These are phyloP conservation scores for Galerucella calmariensis DNA, from an alignment of 2,888 invertebrate species.

Conservation along the genomic window DNA sequence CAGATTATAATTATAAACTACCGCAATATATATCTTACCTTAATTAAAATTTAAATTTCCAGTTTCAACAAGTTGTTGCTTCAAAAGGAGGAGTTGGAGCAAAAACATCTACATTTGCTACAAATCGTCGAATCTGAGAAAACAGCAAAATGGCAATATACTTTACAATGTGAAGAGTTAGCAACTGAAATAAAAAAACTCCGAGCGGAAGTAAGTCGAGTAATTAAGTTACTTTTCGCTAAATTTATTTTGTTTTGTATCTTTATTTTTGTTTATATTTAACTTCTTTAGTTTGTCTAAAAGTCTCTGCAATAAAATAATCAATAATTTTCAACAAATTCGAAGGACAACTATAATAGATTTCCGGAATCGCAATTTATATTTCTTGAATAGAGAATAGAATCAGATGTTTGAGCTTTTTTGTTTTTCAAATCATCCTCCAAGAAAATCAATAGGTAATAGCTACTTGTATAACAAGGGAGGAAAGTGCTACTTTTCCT, in stretches of 20 bases:
- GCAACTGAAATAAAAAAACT: constrained; percentile 88
- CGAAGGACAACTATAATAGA: background rate
- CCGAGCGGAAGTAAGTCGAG: constrained; percentile 77
- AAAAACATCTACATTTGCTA: constrained; percentile 89
- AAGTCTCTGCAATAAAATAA: no score
- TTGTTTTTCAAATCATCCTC: no score
- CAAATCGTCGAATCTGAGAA: constrained; percentile 92
- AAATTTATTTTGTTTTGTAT: background rate
- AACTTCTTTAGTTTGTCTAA: background rate
- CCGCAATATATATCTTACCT: background rate
- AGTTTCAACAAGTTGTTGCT: constrained; percentile 90
- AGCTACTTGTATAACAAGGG: no score
- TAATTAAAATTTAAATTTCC: constrained; percentile 47
- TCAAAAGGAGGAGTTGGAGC: constrained; percentile 91
- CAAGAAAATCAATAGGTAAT: no score
- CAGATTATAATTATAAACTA: background rate
- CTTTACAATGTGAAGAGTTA: constrained; percentile 92
- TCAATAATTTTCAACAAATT: no score
- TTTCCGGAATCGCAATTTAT: no score
- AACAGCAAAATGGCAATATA: constrained; percentile 93
- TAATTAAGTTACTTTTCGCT: no score
- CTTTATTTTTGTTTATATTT: background rate
- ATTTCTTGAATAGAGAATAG: no score
- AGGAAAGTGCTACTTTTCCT: no score
- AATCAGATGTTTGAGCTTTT: no score